Evolutionary conservation across 1,140 invertebrate species (phyloP), one percentile per base, ranked within the genome.

Genomic region (Pantala flavescens): DNA sequence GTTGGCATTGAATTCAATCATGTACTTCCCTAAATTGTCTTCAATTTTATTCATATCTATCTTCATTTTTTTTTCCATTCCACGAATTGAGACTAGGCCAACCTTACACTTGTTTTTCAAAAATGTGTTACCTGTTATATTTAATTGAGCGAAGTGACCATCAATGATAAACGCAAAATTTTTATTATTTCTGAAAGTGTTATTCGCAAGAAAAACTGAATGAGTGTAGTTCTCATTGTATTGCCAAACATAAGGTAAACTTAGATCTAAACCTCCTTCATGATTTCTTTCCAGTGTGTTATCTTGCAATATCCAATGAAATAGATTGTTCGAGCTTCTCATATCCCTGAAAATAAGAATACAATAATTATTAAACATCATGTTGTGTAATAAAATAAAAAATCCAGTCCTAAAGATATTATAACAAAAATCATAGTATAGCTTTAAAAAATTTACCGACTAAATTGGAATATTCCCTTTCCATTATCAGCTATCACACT

Each of bases 1-100:
- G 79, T 95, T 89, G 36, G 93, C 90, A 75, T 89, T 88, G 79
- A 98, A 94, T 80, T 97, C 91, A 0, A 98, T 86, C 84, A 98
- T 91, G 79, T 89, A 94, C n/a, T 87, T 86, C 0, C 93, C 94
- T 71, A 84, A 88, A 80, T 99, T 99, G 23, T 87, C 84, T 77
- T 90, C 86, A 55, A 99, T 92, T 73, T 79, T 77, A 80, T 92
- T 91, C 81, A 84, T 91, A 88, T 78, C 88, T 82, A 87, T 90
- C 28, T 89, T 85, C 83, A 98, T 87, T 78, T 92, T 90, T 83
- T 99, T 99, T 82, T 99, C 98, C 96, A 98, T 99, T 19, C 98
- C 98, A 74, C 88, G 85, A 7, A 99, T 85, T 0, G 90, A 88
- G 2, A 99, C 86, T 19, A 99, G 82, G 0, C 97, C 94, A 12